Conservation (phyloP, 2,113 vertebrate genomes). For the Gasterosteus nipponicus region DNA sequence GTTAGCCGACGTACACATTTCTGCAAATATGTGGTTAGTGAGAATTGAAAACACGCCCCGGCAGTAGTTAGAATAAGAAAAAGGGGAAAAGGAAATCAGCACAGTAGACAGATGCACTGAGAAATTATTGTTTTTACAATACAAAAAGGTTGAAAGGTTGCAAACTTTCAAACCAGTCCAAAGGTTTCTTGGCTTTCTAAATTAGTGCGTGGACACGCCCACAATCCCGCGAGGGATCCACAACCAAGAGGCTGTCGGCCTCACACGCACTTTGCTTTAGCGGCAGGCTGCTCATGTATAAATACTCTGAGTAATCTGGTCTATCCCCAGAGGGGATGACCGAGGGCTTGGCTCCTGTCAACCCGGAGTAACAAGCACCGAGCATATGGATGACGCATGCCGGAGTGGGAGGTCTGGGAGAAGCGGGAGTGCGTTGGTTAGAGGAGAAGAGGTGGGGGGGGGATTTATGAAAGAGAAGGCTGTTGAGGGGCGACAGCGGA, state of each 20-base stretch:
- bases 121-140: neutral
- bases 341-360: constrained; percentile 61
- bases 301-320: constrained; percentile 65
- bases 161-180: neutral
- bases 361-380: constrained; percentile 26
- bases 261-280: constrained; percentile 39
- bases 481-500: neutral
- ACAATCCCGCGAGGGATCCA: constrained; percentile 53
- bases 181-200: neutral
- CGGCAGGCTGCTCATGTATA: constrained; percentile 54
- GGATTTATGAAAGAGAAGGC: constrained; percentile 30
- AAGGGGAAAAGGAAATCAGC: neutral
- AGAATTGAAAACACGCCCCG: neutral
- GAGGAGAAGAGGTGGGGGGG: constrained; percentile 2
- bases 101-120: neutral
- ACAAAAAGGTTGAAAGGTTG: too few species aligned
- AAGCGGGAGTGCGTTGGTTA: constrained; percentile 14
- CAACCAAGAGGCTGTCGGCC: constrained; percentile 34
- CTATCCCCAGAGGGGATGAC: constrained; percentile 58
- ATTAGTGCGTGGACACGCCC: constrained; percentile 8
- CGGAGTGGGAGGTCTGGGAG: constrained; percentile 30
- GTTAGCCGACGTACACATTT: neutral
- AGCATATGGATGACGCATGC: constrained; percentile 44
- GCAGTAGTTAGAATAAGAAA: neutral
- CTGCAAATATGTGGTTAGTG: neutral